phyloP scores from a whole-genome alignment of 2,888 invertebrate genomes.

The Helicoverpa assulta region DNA sequence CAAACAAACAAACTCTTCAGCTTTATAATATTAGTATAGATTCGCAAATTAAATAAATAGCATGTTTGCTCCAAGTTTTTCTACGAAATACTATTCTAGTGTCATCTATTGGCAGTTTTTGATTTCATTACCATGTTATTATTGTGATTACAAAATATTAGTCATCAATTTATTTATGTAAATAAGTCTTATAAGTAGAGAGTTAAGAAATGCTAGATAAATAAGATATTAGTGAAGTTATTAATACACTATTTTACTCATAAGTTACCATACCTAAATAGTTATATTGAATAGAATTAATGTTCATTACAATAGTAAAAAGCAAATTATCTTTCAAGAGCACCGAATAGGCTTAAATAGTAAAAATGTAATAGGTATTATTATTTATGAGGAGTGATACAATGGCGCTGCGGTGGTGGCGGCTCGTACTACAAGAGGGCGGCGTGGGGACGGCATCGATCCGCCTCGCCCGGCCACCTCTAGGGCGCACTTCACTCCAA shows the following conservation, averaged over 20 bases:
- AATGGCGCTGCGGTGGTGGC: conserved; percentile 67
- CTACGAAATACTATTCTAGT: background rate
- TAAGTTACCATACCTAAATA: background rate
- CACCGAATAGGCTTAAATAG: background rate
- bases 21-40: too few species aligned
- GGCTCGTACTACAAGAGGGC: conserved; percentile 69
- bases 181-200: too few species aligned
- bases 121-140: too few species aligned
- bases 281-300: background rate
- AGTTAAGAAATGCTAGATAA: too few species aligned
- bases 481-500: conserved; percentile 82
- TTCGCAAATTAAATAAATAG: too few species aligned
- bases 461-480: conserved; percentile 76
- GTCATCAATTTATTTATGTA: too few species aligned
- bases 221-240: too few species aligned
- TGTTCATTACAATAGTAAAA: background rate
- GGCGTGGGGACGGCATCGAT: conserved; percentile 80
- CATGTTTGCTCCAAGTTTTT: background rate
- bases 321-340: background rate
- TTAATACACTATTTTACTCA: background rate
- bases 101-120: background rate
- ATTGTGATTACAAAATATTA: too few species aligned
- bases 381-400: conserved; percentile 25
- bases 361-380: conserved; percentile 16
- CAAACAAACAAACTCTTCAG: too few species aligned